phyloP scores from a whole-genome alignment of 2,797 vertebrate species.

The Cynodonichthys magdalenae region DNA sequence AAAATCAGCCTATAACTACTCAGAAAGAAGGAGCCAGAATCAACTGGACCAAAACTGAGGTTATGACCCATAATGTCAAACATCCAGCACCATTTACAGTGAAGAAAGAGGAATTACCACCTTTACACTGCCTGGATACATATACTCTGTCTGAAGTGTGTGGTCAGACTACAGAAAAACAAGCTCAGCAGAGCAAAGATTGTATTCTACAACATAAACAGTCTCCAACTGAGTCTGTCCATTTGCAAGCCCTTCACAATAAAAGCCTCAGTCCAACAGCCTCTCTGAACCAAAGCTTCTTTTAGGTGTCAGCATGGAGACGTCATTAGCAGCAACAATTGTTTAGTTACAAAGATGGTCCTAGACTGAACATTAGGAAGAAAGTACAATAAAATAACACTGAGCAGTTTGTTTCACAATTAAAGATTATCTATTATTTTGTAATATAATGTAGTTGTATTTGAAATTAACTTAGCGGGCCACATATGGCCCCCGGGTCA shows the following conservation, averaged over 20 bases:
- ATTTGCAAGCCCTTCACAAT: not conserved
- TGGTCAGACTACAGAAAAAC: not conserved
- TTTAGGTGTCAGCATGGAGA: not conserved
- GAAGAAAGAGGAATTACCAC: conserved; percentile 5
- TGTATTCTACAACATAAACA: not conserved
- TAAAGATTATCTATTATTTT: too few species aligned
- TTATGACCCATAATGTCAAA: conserved; percentile 16
- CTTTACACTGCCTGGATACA: not conserved
- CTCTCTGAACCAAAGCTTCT: not conserved
- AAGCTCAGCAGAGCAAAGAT: conserved; percentile 7
- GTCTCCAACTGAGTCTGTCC: not conserved
- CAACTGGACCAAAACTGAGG: conserved; percentile 27
- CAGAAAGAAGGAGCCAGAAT: conserved; percentile 1
- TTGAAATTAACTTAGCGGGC: too few species aligned
- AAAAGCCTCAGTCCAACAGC: not conserved
- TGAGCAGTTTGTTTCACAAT: not conserved
- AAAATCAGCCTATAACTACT: conserved; percentile 6
- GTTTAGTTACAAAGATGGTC: not conserved
- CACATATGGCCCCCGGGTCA: too few species aligned
- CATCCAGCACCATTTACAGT: conserved; percentile 6
- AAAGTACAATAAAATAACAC: not conserved
- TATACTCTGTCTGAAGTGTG: not conserved
- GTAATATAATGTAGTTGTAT: too few species aligned
- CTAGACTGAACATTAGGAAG: not conserved
- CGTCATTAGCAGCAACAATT: not conserved